Evolutionary conservation across 2,113 vertebrate species (phyloP), one percentile per base, ranked within the genome.

Genomic region (Leptobrachium ailaonicum): DNA sequence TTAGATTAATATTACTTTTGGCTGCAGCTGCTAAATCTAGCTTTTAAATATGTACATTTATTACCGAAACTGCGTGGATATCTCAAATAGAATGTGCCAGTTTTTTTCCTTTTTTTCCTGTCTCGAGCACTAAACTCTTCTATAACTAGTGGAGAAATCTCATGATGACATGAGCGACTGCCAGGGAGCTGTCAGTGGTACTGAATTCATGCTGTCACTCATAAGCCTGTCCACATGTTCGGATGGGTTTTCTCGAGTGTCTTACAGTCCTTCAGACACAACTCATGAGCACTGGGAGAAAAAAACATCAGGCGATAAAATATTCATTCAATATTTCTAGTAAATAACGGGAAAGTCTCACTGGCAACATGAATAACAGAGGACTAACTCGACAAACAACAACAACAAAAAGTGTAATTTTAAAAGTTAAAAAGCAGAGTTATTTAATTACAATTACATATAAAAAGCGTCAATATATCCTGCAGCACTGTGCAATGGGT

Each of bases 151-250:
- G 60, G 62, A 54, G 20, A 41, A 63, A 71, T 63, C 2, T 32
- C 67, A 79, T 41, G 4, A 4, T 62, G 76, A 71, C 66, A 77
- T 47, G 14, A 62, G 56, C 1, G 20, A 6, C 43, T 72, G 69
- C 58, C 12, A 13, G n/a, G 58, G 69, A 72, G 70, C 77, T 79
- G 77, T 79, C 77, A 63, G 8, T 64, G 60, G 69, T 54, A 40
- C 69, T 72, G 58, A 72, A 41, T 13, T 72, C 12, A 64, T 32
- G 7, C 44, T 54, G 54, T 53, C 67, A 64, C 68, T 78, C 43
- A 71, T 41, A 20, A 71, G 12, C 20, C 20, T 41, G 56, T 56
- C 56, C 67, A 71, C 44, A 71, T 63, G 43, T 42, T 63, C 68
- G 40, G 13, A 12, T 44, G 4, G 42, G 9, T 69, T 69, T 11